Evolutionary conservation across 2,797 vertebrate species (phyloP).

Genomic region (Lycodopsis pacificus): DNA sequence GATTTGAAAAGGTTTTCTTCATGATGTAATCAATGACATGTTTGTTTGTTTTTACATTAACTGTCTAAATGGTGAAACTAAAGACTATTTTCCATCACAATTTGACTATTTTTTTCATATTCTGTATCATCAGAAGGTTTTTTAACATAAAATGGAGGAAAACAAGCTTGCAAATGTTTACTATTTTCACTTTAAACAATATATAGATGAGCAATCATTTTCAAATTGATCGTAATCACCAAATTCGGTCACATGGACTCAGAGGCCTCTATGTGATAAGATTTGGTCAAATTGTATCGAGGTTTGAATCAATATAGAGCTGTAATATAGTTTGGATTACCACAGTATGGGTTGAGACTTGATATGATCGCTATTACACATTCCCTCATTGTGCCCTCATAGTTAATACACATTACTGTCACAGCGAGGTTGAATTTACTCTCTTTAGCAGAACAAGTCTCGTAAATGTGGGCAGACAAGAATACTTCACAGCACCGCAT

Average conservation of each 20-base stretch:
- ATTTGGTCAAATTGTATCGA: background rate
- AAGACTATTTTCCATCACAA: background rate
- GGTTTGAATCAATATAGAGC: background rate
- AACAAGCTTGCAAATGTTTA: background rate
- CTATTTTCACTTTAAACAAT: background rate
- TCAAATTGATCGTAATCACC: background rate
- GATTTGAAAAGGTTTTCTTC: background rate
- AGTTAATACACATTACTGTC: background rate
- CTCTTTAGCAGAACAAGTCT: background rate
- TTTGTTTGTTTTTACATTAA: background rate
- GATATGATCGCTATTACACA: background rate
- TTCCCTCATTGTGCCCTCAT: background rate
- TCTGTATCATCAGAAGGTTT: background rate
- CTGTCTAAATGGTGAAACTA: background rate
- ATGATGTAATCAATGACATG: no score
- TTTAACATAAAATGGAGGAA: background rate
- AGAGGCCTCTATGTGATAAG: background rate
- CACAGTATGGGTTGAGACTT: background rate
- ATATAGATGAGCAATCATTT: background rate
- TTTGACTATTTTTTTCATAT: background rate
- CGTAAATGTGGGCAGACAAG: background rate
- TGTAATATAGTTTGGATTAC: background rate
- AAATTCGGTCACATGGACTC: background rate
- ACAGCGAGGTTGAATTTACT: background rate
- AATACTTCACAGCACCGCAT: background rate